Evolutionary conservation across 2,113 vertebrate species (phyloP).

Genomic region (Ploceus nigricollis): DNA sequence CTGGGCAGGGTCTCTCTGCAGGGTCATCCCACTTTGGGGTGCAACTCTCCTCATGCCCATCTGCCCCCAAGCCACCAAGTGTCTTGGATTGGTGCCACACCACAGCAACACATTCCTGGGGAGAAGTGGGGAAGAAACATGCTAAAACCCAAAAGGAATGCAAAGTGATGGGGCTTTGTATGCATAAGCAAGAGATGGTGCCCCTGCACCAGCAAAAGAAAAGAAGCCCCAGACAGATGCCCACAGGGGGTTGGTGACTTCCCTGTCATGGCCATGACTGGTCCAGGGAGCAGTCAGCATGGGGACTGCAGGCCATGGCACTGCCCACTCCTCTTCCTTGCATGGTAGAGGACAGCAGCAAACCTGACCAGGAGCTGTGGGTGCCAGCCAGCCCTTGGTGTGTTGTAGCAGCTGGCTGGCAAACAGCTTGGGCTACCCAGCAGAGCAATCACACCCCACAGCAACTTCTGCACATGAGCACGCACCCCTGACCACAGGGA

Average conservation of each 20-base stretch:
- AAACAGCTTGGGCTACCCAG: not conserved
- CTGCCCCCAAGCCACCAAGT: accelerated
- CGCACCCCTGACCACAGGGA: not conserved
- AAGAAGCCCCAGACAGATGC: not conserved
- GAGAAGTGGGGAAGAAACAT: not conserved
- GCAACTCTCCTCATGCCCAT: not conserved
- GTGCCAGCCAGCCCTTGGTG: not conserved
- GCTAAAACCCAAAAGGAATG: not conserved
- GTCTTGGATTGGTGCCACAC: not conserved
- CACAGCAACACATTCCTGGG: not conserved
- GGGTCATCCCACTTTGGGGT: not conserved
- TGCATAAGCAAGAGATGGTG: not conserved
- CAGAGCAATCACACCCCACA: not conserved
- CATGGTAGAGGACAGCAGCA: not conserved
- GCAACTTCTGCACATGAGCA: not conserved
- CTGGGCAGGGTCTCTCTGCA: not conserved
- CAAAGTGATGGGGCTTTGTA: not conserved
- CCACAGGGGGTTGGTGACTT: too few relatives aligned
- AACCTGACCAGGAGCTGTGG: not conserved
- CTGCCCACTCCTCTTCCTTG: not conserved
- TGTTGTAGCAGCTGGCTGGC: not conserved
- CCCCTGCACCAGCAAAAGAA: not conserved
- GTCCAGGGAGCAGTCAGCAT: accelerated
- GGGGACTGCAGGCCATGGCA: not conserved
- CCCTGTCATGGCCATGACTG: not conserved